These are phyloP conservation scores for Ophion costatus DNA, from an alignment of 2,888 invertebrate species.

Conservation along the genomic window DNA sequence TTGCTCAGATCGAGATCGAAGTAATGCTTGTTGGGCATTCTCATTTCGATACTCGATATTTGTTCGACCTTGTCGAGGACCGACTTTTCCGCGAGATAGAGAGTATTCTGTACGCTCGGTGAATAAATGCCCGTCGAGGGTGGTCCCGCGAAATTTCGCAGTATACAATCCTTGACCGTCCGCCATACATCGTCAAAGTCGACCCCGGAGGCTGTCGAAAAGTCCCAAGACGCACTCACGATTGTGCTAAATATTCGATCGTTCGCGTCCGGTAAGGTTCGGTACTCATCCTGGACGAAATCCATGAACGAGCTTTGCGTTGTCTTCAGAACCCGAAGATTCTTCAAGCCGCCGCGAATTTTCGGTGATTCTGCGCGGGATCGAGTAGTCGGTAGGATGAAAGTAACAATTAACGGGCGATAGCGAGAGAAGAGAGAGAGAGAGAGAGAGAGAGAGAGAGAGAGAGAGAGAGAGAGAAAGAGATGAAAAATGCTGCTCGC, in stretches of 20 bases:
- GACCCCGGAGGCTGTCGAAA: conserved; percentile 87
- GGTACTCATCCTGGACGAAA: conserved; percentile 91
- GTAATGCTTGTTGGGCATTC: conserved; percentile 93
- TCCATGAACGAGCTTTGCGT: conserved; percentile 92
- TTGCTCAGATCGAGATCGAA: conserved; percentile 90
- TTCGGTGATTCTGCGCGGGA: conserved; percentile 84
- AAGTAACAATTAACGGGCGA: neutral
- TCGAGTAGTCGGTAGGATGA: neutral
- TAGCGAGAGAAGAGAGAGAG: neutral
- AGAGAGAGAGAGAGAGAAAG: neutral
- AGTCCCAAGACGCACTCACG: conserved; percentile 91
- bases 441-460: neutral
- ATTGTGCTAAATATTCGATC: conserved; percentile 92
- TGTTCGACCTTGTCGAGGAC: conserved; percentile 88
- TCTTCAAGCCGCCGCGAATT: conserved; percentile 89
- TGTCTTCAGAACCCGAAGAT: conserved; percentile 90
- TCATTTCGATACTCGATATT: conserved; percentile 89
- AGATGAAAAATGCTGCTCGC: neutral
- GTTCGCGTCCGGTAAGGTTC: conserved; percentile 89
- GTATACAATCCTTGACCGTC: conserved; percentile 88
- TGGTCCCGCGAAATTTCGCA: conserved; percentile 91
- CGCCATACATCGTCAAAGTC: conserved; percentile 90
- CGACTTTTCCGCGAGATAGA: conserved; percentile 89
- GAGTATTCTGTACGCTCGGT: conserved; percentile 91
- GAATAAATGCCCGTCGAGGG: conserved; percentile 89